Evolutionary conservation across 2,888 invertebrate genomes (phyloP).

Genomic region (Drosophila affinis): DNA sequence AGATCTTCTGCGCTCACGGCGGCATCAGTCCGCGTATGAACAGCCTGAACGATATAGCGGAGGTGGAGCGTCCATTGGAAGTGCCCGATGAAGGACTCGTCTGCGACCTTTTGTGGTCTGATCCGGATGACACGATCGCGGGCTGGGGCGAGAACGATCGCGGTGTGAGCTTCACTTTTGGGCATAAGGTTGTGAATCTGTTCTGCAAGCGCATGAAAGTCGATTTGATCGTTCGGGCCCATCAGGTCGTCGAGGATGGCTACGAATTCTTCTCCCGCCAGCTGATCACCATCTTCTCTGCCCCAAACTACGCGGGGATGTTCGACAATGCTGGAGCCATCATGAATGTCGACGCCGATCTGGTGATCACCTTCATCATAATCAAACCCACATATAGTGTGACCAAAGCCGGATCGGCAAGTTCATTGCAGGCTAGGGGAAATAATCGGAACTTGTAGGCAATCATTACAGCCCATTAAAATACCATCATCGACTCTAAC

Average conservation of each 20-base stretch:
- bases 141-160: slow-evolving; percentile 20
- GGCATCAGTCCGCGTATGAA: slow-evolving; percentile 12
- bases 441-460: neutral
- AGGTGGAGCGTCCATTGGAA: slow-evolving; percentile 5
- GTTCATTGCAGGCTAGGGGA: neutral
- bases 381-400: neutral
- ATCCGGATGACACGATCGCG: slow-evolving; percentile 5
- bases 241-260: slow-evolving; percentile 35
- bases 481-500: neutral
- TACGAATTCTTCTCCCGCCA: slow-evolving; percentile 34
- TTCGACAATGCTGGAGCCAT: slow-evolving; percentile 27
- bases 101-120: slow-evolving; percentile 16
- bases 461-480: neutral
- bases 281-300: slow-evolving; percentile 31
- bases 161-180: slow-evolving; percentile 19
- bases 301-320: slow-evolving; percentile 21
- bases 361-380: neutral
- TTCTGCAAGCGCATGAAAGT: neutral
- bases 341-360: slow-evolving; percentile 16
- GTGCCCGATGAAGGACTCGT: slow-evolving; percentile 15
- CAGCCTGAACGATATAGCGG: slow-evolving; percentile 10
- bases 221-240: slow-evolving; percentile 23
- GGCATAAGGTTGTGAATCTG: slow-evolving; percentile 9
- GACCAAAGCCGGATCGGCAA: neutral
- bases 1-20: slow-evolving; percentile 19